Base-by-base conservation (phyloP, 2,113 vertebrate species). In the Ochotona curzoniae region DNA sequence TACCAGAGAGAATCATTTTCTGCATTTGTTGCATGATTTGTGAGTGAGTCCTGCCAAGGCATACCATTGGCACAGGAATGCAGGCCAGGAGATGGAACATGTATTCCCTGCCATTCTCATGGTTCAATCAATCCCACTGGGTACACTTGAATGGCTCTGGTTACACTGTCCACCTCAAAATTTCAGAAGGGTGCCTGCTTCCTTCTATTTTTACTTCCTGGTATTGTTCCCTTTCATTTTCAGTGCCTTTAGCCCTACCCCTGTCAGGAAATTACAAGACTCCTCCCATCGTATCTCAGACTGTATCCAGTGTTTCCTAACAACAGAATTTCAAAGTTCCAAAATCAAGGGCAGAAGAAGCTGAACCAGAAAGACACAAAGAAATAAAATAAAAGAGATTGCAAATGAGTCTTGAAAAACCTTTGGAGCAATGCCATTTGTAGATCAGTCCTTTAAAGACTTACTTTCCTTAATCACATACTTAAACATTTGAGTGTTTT, bases 401-500 rank as follows among this genome's bases (percentile, higher is more conserved):
- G 87, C 89, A 92, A 75, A 63, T 26, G 35, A 89, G 44, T 74
- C 67, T 83, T 17, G 14, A 76, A 88, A 93, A 47, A 49, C 82
- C 66, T 4, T 13, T 60, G 78, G 81, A 93, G 51, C 49, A 95
- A 64, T 14, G 15, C n/a, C 63, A n/a, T 90, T 84, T 87, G 61
- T 60, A 90, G 73, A 93, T 89, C 95, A 44, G 67, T 74, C 83
- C 54, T 89, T 71, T 18, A 15, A 80, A 87, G 84, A 0, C 87
- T 92, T 44, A 10, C 63, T 92, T 44, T 32, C 47, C 69, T 84
- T 85, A 83, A 87, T 94, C 83, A 95, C 86, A 89, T 26, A 89
- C 38, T 89, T 2, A 85, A 75, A 91, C 49, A 20, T 64, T 89
- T 89, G 82, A 78, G 66, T 64, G 85, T 92, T 95, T 76, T 67